Evolutionary conservation across 2,113 vertebrate species (phyloP).

Genomic region (Zosterops lateralis): DNA sequence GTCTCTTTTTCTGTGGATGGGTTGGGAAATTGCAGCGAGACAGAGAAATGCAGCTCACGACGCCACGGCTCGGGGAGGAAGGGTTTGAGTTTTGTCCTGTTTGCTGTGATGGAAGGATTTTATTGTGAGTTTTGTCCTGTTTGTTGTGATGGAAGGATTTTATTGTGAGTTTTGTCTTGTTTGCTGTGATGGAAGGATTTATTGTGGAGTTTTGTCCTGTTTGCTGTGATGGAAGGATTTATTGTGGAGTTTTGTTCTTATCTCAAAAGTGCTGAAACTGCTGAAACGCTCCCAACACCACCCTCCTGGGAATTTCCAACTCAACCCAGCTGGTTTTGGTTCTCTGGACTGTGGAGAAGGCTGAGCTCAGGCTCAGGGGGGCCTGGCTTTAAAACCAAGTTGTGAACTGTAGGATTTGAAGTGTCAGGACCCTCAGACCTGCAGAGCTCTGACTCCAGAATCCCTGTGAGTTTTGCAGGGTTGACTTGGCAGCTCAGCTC

Average conservation of each 20-base stretch:
- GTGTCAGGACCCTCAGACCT: not conserved
- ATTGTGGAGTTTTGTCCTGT: not conserved
- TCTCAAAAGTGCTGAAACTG: not conserved
- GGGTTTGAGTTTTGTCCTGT: not conserved
- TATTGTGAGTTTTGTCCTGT: not conserved
- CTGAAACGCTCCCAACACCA: not conserved
- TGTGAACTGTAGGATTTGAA: rapidly evolving
- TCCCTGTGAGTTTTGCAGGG: rapidly evolving
- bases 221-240: not conserved
- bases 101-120: not conserved
- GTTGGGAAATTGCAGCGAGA: not conserved
- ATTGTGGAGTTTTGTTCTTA: not conserved
- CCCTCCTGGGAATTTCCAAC: not conserved
- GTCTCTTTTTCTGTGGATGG: not conserved
- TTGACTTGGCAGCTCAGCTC: not conserved
- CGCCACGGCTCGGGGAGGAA: not conserved
- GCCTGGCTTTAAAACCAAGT: not conserved
- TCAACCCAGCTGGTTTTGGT: not conserved
- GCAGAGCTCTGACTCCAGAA: rapidly evolving
- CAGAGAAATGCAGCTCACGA: rapidly evolving
- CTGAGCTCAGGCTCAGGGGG: not conserved
- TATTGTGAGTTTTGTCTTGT: no score
- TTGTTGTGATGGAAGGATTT: not conserved
- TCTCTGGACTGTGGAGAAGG: not conserved
- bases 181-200: not conserved